Evolutionary conservation across 2,113 vertebrate species (phyloP), one percentile per base, ranked within the genome.

Genomic region (Clarias magur): DNA sequence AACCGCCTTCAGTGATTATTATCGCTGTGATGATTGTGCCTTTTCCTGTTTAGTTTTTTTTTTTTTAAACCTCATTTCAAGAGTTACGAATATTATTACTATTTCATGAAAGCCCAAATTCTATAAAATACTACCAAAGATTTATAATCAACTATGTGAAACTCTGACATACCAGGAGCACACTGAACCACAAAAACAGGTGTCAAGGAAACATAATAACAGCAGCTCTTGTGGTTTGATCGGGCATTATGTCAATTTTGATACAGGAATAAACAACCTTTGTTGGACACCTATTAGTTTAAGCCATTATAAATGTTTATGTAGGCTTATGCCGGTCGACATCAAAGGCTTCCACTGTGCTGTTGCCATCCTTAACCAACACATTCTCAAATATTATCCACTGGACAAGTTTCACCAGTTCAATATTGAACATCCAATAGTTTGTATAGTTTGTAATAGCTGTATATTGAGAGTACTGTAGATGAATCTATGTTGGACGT

Each of bases 221-320:
- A 27, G 9, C 17, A 80, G 59, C 59, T 56, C 53, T 57, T 59
- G 56, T 59, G 56, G 54, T 27, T 80, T 34, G 11, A 59, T 80
- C 17, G 34, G 27, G 78, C 34, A 27, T 80, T 59, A 79, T 27
- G 54, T 30, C 54, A 34, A 80, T 27, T 57, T 80, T 54, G 30
- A 17, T 59, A 30, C 1, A 59, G 54, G 17, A 4, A 5, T 59
- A 59, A 80, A 27, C 54, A 30, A 25, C 78, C 54, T 80, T 80
- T 21, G 16, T 80, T 59, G 27, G 54, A 57, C 15, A 0, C 25
- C 16, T 4, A 27, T 59, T 59, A 57, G 27, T 80, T 23, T 60
- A 60, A 80, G 57, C 57, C 16, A 59, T 80, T 59, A 62, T 80
- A 62, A 80, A 38, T 62, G 79, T 60, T 60, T 80, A 38, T 80